Evolutionary conservation across 2,113 vertebrate species (phyloP).

Genomic region (Budorcas taxicolor): DNA sequence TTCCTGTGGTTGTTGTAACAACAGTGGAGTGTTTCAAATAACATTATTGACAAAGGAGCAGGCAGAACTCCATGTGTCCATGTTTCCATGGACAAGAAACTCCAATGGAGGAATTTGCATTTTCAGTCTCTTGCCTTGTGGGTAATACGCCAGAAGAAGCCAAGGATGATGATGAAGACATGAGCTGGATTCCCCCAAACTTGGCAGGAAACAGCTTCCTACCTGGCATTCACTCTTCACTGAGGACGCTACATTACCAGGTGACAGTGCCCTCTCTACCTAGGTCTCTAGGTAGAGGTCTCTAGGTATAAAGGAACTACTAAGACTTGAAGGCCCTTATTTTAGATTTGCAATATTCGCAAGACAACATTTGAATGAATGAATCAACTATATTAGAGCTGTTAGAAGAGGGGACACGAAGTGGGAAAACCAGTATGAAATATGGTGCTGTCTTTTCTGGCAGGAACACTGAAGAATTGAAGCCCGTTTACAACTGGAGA

Average conservation of each 20-base stretch:
- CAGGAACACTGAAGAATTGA: slow-evolving; percentile 31
- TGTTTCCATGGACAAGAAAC: background rate
- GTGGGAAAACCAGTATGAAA: background rate
- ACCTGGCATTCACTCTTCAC: background rate
- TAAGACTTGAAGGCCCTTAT: background rate
- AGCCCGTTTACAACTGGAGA: background rate
- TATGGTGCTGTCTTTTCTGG: background rate
- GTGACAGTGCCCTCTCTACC: background rate
- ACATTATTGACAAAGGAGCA: background rate
- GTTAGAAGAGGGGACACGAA: background rate
- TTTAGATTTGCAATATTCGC: background rate
- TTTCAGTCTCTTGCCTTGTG: background rate
- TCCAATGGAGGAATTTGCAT: background rate
- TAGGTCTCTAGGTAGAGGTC: background rate
- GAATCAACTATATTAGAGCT: background rate
- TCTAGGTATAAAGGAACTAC: background rate
- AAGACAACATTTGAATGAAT: background rate
- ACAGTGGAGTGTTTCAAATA: background rate
- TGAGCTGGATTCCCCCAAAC: background rate
- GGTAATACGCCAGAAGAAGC: background rate
- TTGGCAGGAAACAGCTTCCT: background rate
- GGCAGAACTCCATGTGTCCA: background rate
- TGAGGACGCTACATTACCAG: background rate
- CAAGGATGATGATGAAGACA: background rate
- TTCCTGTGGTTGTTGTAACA: background rate